Evolutionary conservation across 1,140 invertebrate species (phyloP).

Genomic region (Rhopalosiphum maidis): DNA sequence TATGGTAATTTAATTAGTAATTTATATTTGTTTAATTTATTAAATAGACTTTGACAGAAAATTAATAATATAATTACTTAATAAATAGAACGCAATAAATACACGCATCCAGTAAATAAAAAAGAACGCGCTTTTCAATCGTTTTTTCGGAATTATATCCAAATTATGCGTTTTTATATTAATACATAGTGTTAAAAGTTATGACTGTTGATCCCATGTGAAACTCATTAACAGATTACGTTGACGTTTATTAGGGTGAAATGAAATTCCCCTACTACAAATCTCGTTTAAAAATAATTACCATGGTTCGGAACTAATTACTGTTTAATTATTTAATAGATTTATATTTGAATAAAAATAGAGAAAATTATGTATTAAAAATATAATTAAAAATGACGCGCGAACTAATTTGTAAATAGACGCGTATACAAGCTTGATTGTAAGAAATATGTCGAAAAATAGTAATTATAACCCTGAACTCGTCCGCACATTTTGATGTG

Average conservation of each 20-base stretch:
- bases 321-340: background rate
- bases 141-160: background rate
- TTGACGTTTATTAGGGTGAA: constrained; percentile 29
- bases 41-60: background rate
- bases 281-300: constrained; percentile 29
- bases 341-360: background rate
- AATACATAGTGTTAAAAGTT: constrained; percentile 13
- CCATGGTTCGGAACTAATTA: background rate
- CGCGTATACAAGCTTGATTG: background rate
- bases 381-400: background rate
- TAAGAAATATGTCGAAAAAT: background rate
- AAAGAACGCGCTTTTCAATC: background rate
- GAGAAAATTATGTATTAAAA: background rate
- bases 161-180: background rate
- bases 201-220: background rate
- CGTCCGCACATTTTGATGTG: background rate
- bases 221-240: constrained; percentile 37
- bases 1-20: background rate
- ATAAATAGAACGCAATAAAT: background rate
- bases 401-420: background rate
- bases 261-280: background rate
- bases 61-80: background rate
- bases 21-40: background rate
- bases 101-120: background rate
- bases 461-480: background rate